Base-by-base conservation (phyloP, 2,888 invertebrate genomes). In the Neoascia interrupta region DNA sequence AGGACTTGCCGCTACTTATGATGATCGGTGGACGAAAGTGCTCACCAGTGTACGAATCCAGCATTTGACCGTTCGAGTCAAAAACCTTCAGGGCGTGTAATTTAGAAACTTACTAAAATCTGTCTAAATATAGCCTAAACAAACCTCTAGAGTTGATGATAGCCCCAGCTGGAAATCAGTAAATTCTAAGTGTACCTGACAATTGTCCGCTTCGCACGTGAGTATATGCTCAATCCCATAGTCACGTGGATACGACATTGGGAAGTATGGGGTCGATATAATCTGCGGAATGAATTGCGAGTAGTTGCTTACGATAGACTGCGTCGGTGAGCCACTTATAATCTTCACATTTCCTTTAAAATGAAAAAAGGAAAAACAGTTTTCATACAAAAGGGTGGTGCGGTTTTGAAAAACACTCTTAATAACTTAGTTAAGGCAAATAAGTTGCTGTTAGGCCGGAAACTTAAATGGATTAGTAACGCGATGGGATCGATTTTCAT, bases 21-120 rank as follows among this genome's bases (percentile, higher is more conserved):
- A 93, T 91, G 13, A 92, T 90, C 1, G 93, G 92, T 0, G 94
- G 94, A 4, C 94, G 91, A 85, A 94, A 94, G 81, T 91, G 89
- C 45, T 91, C 90, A 0, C 93, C 94, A 66, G 92, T 92, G 76
- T 91, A 91, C 1, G 92, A 91, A 81, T 92, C 92, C 82, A 93
- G 85, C 82, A 92, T 90, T 86, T 92, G 91, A 1, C 92, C 92
- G 83, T 93, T 92, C 87, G 91, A 92, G 85, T 93, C 93, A 82
- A 92, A 93, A 84, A 93, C 91, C 92, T 92, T 85, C n/a, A n/a
- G n/a, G n/a, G n/a, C n/a, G n/a, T n/a, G n/a, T n/a, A n/a, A n/a
- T n/a, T n/a, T n/a, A n/a, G n/a, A n/a, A n/a, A n/a, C n/a, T n/a
- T n/a, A n/a, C n/a, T n/a, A n/a, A n/a, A n/a, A n/a, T n/a, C n/a